Evolutionary conservation across 2,797 vertebrate species (phyloP), one percentile per base, ranked within the genome.

Genomic region (Psittacula echo): DNA sequence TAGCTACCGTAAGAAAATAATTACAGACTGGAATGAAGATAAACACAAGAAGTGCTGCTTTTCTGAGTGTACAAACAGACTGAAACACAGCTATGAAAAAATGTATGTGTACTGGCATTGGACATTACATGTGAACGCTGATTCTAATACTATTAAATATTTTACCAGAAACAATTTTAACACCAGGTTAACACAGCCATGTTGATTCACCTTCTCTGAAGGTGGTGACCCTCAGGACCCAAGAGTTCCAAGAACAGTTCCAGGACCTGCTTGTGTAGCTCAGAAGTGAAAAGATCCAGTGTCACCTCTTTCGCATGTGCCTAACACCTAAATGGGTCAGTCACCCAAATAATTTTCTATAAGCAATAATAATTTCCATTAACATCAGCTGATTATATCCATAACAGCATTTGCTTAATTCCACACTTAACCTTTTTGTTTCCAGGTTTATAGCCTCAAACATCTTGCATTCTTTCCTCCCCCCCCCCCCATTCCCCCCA

Each of bases 161-260:
- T 91, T 85, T 30, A 44, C 14, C 26, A 53, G 20, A 53, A 84
- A 66, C 44, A 13, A 70, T 75, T 90, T 72, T 26, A 70, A 60
- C 5, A 50, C 5, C 48, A 54, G 17, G 9, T 14, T 39, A 72
- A 58, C 15, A 18, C 1, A 4, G 7, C 11, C 9, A 0, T 27
- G 37, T 27, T 64, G 10, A 62, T 48, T 20, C 47, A 37, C 18
- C 23, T 62, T 54, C 51, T 34, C 50, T 47, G 45, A 66, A 88
- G 23, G 23, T 1, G 37, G 29, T 23, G 24, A 62, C 61, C 58
- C 42, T 70, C 15, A n/a, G n/a, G 16, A 39, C 11, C 41, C 71
- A n/a, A 54, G 21, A 68, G 7, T 54, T 54, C 30, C 53, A 54
- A 23, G 2, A 11, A 32, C 2, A 72, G 39, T 44, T 62, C 27